A percentile compares a stretch with the other conserved stretches of the same genome.
Conservation (phyloP, 92 coral and sea anemone genomes). For the Paragorgia papillata region DNA sequence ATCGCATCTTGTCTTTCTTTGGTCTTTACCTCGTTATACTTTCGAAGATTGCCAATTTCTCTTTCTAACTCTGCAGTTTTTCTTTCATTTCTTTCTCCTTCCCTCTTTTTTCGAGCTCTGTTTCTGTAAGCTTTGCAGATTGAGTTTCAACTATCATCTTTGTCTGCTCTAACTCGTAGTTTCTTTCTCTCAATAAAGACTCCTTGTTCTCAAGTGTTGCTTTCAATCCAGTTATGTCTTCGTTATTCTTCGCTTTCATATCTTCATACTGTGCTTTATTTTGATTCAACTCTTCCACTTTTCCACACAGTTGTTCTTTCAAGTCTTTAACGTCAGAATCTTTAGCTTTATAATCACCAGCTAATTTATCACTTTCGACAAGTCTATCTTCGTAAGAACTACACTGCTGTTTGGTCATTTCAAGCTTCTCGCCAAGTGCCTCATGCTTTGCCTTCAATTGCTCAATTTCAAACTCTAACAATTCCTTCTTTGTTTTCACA, state of each 20-base stretch:
- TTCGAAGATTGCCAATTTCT: too few species aligned
- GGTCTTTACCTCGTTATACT: too few species aligned
- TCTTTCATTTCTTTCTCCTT: slow-evolving; percentile 40
- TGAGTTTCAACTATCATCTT: too few species aligned
- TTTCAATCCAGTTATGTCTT: slow-evolving; percentile 23
- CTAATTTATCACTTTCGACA: not conserved
- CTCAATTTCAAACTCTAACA: not conserved
- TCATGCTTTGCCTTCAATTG: not conserved
- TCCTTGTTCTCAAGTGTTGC: slow-evolving; percentile 26
- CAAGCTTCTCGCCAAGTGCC: not conserved
- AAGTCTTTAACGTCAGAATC: not conserved
- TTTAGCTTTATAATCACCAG: not conserved
- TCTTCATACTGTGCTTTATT: not conserved
- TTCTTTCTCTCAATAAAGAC: slow-evolving; percentile 33
- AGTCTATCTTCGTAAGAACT: not conserved
- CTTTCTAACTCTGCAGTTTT: too few species aligned
- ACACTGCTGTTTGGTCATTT: not conserved
- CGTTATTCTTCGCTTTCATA: not conserved
- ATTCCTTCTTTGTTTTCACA: not conserved
- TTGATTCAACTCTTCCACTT: not conserved
- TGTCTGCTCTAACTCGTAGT: too few species aligned
- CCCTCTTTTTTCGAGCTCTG: slow-evolving; percentile 52
- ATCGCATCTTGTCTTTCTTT: too few species aligned
- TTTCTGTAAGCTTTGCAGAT: slow-evolving; percentile 6
- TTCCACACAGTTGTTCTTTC: not conserved